These are phyloP conservation scores for Eucriotettix oculatus DNA, from an alignment of 2,888 invertebrate genomes.

Conservation along the genomic window DNA sequence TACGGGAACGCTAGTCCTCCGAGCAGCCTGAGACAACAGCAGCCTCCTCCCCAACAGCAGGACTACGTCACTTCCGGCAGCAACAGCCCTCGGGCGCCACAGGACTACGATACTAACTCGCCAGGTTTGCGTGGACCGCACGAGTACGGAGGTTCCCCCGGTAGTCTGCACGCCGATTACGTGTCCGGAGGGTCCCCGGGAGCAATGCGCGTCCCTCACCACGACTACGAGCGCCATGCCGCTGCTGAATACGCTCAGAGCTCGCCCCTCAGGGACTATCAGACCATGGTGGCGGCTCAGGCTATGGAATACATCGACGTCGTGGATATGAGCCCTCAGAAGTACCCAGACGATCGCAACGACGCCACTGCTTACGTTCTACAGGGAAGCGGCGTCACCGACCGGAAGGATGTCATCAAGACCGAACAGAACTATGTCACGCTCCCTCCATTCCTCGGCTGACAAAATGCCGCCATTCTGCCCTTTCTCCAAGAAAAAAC, in stretches of 20 bases:
- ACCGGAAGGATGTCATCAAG: background rate
- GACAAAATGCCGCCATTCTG: background rate
- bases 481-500: too few relatives aligned
- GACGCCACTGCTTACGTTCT: background rate
- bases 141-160: background rate
- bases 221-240: slow-evolving; percentile 1
- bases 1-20: slow-evolving; percentile 1
- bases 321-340: too few relatives aligned
- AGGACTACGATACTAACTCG: background rate
- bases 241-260: slow-evolving; percentile 31
- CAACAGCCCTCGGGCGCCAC: slow-evolving; percentile 5
- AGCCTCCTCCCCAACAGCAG: slow-evolving; percentile 13
- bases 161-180: background rate
- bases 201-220: background rate
- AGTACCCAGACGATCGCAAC: background rate
- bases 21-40: background rate
- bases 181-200: background rate
- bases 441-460: background rate
- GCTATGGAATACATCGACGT: too few relatives aligned
- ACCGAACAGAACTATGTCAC: background rate
- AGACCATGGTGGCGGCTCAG: slow-evolving; percentile 4
- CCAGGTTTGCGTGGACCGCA: too few relatives aligned
- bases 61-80: slow-evolving; percentile 31
- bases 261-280: slow-evolving; percentile 29
- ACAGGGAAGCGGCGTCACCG: background rate